Evolutionary conservation across 2,797 vertebrate species (phyloP).

Genomic region (Podarcis lilfordi): DNA sequence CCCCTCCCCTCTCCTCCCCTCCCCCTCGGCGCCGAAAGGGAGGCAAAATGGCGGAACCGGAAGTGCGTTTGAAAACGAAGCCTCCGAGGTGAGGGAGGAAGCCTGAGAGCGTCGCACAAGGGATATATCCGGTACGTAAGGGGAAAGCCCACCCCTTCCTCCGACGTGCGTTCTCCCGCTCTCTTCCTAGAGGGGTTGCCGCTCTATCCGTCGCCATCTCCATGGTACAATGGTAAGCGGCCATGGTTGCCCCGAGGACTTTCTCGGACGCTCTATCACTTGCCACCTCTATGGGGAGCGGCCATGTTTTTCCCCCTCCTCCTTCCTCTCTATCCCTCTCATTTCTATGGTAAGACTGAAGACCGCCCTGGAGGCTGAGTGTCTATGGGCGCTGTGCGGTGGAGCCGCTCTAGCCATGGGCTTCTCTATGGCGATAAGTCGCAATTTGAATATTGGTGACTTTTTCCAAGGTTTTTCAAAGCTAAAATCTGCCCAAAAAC

Average conservation of each 20-base stretch:
- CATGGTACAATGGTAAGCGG: neutral
- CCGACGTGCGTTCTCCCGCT: no score
- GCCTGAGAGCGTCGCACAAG: neutral
- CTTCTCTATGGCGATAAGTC: neutral
- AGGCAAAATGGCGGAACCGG: neutral
- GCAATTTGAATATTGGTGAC: neutral
- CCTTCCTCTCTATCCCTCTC: neutral
- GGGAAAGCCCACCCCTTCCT: neutral
- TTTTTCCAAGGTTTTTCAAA: no score
- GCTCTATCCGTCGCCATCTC: neutral
- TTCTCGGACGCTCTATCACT: neutral
- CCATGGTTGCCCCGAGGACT: neutral
- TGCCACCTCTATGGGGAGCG: neutral
- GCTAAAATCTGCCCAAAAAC: no score
- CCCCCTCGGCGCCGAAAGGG: neutral
- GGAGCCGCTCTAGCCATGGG: neutral
- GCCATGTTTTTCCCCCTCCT: neutral
- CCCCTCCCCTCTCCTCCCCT: neutral
- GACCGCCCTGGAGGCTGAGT: fast-evolving
- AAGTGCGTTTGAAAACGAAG: neutral
- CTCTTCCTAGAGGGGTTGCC: neutral
- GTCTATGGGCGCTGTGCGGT: neutral
- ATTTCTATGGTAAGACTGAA: neutral
- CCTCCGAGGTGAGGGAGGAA: neutral
- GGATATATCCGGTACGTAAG: neutral